Evolutionary conservation across 1,140 invertebrate genomes (phyloP), one percentile per base, ranked within the genome.

Genomic region (Sycobia sp.): DNA sequence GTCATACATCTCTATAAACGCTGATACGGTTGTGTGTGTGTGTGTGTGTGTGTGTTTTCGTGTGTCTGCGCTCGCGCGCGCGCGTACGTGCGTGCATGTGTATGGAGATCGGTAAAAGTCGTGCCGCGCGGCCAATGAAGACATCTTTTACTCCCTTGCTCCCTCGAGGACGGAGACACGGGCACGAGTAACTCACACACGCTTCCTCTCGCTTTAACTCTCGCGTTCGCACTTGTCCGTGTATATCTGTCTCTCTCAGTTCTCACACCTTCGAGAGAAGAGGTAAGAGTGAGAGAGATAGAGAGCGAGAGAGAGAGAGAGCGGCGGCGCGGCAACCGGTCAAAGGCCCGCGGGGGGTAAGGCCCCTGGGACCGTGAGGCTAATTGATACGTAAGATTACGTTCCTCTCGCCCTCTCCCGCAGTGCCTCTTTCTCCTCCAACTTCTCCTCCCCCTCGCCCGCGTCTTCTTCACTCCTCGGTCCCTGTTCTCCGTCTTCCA

Each of bases 321-420:
- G n/a, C 16, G 14, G 32, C 32, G 71, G 74, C 68, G 78, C 79
- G 79, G 79, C 76, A 68, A 67, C 72, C 77, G 77, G 80, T 81
- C 78, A 81, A 82, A 81, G 80, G 78, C 77, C 80, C 79, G 77
- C 80, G 77, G 80, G 79, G 80, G 80, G 79, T 79, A 79, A 77
- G 72, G 71, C 75, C 76, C 75, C 75, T 77, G 73, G 74, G 74
- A 79, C 74, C 76, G 74, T 76, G 76, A 74, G 77, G 76, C 80
- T 82, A 82, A 82, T 82, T 82, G 80, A 82, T 82, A 82, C 80
- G 79, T 81, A 81, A 81, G 78, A 82, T 80, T 81, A 79, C 77
- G 74, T 79, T 79, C 71, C 66, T 57, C 49, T 59, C 65, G 63
- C 70, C 58, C 44, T 56, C 39, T 53, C 57, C 29, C 29, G 29